Evolutionary conservation across 92 coral and sea anemone genomes (phyloP).

Genomic region (Nematostella vectensis): DNA sequence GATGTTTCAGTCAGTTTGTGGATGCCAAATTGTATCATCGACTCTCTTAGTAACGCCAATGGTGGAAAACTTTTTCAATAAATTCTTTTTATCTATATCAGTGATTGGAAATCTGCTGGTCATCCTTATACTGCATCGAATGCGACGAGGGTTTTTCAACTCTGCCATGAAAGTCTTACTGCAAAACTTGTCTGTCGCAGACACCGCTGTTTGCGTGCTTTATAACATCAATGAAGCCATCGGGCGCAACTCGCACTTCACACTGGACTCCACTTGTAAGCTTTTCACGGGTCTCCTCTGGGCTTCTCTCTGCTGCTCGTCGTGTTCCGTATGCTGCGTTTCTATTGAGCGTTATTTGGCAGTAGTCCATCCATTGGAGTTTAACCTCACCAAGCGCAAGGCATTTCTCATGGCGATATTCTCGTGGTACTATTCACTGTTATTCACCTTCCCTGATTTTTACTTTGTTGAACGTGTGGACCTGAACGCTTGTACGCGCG

Average conservation of each 20-base stretch:
- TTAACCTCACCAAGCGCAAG: conserved; percentile 37
- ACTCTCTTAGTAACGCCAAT: conserved; percentile 23
- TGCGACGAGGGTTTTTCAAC: conserved; percentile 37
- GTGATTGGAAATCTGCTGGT: conserved; percentile 63
- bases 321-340: conserved; percentile 64
- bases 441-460: conserved; percentile 64
- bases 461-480: conserved; percentile 41
- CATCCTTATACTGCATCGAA: conserved; percentile 52
- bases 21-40: conserved; percentile 41
- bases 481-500: conserved; percentile 42
- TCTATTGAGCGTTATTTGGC: conserved; percentile 86
- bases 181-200: conserved; percentile 64
- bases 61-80: conserved; percentile 53
- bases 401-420: conserved; percentile 58
- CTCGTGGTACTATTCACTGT: conserved; percentile 71
- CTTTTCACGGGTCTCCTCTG: conserved; percentile 58
- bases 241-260: conserved; percentile 34
- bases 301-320: conserved; percentile 51
- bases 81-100: conserved; percentile 52
- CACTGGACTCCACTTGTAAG: conserved; percentile 48
- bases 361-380: conserved; percentile 74
- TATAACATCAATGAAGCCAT: conserved; percentile 62
- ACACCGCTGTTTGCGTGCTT: conserved; percentile 64
- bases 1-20: conserved; percentile 38
- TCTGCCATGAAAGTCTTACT: conserved; percentile 59